Evolutionary conservation across 2,888 invertebrate genomes (phyloP).

Genomic region (Notocelia uddmanniana): DNA sequence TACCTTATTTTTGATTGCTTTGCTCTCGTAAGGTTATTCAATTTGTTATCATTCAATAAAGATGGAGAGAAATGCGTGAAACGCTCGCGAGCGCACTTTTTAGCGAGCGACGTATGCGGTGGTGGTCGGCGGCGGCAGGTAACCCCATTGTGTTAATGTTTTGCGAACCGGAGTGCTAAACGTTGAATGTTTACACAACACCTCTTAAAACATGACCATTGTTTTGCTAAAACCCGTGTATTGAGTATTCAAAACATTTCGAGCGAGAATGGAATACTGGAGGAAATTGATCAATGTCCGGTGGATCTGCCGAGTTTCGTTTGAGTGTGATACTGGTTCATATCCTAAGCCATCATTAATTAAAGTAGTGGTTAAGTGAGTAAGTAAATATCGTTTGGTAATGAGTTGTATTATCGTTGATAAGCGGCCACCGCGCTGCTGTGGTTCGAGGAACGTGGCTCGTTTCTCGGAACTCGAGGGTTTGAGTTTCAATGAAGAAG

Average conservation of each 20-base stretch:
- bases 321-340: slow-evolving; percentile 52
- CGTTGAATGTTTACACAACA: slow-evolving; percentile 73
- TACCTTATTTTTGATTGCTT: slow-evolving; percentile 11
- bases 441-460: slow-evolving; percentile 12
- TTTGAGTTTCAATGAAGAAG: slow-evolving; percentile 18
- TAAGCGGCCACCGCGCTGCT: slow-evolving; percentile 3
- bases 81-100: slow-evolving; percentile 15
- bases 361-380: slow-evolving; percentile 32
- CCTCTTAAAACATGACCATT: slow-evolving; percentile 66
- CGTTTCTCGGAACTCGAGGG: slow-evolving; percentile 9
- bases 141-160: slow-evolving; percentile 64
- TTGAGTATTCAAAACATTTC: slow-evolving; percentile 67
- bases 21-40: slow-evolving; percentile 21
- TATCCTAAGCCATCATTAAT: slow-evolving; percentile 15
- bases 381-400: slow-evolving; percentile 21
- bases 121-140: slow-evolving; percentile 49
- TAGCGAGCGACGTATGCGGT: slow-evolving; percentile 10
- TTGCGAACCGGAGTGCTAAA: slow-evolving; percentile 56
- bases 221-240: slow-evolving; percentile 63
- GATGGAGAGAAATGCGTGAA: slow-evolving; percentile 12
- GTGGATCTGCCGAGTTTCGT: slow-evolving; percentile 60
- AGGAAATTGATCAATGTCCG: slow-evolving; percentile 74
- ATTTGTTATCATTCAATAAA: neutral
- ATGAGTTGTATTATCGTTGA: slow-evolving; percentile 2
- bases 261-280: slow-evolving; percentile 58